Base-by-base conservation (phyloP, 2,888 invertebrate genomes). In the Melinaea marsaeus region DNA sequence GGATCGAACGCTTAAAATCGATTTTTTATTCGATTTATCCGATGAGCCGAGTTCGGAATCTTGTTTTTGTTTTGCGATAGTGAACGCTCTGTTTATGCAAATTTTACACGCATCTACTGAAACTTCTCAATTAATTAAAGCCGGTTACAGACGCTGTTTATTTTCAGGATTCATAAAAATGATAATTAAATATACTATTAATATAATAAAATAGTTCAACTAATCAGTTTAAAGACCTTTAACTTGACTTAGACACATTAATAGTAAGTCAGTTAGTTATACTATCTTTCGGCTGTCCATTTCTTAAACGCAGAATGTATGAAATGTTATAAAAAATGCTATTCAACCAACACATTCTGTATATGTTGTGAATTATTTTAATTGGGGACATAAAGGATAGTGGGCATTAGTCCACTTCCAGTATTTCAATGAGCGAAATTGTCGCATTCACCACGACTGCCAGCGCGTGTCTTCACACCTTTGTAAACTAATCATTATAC, bases 1-100 rank as follows among this genome's bases (percentile, higher is more conserved):
- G 83, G 87, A 87, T 89, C 89, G 89, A 88, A 88, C 86, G 86
- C 81, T 90, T 88, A 86, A 89, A 88, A 89, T 87, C 86, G 85
- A 86, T 86, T 89, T 89, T 89, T 90, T 89, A 84, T 84, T 88
- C 88, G 82, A 85, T 88, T 90, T 87, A 84, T 81, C 84, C 77
- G 82, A 84, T 83, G 85, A 83, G 88, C 75, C 80, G 80, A 79
- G 81, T 81, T 82, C 75, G 79, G 77, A 82, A 84, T 86, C 81
- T 78, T 84, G 82, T 85, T 86, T 84, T 87, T 85, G 81, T 89
- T 86, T 81, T 80, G 77, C 78, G 83, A 85, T 85, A 85, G 83
- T 71, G 79, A 81, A 86, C 81, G 83, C 73, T 85, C 84, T 88
- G 89, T 88, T 84, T 87, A 89, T 90, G 90, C 85, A 88, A 89